Evolutionary conservation across 1,140 invertebrate genomes (phyloP).

Genomic region (Neuroterus valhalla): DNA sequence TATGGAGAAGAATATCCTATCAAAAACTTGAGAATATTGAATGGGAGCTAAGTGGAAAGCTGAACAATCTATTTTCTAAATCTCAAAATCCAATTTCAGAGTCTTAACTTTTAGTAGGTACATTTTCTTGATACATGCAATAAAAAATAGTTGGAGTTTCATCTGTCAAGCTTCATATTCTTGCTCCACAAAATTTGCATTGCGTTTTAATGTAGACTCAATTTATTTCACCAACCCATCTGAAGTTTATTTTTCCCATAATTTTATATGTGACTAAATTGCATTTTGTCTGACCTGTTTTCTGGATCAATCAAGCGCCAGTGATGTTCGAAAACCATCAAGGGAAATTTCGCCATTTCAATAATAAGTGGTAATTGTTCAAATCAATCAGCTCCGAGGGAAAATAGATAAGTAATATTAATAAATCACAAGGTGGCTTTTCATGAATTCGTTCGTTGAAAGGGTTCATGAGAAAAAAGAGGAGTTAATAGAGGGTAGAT

Average conservation of each 20-base stretch:
- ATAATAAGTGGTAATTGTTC: not conserved
- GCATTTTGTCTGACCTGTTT: constrained; percentile 9
- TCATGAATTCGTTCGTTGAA: too few relatives aligned
- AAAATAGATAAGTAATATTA: too few relatives aligned
- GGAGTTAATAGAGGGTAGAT: too few relatives aligned
- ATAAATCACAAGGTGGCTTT: too few relatives aligned
- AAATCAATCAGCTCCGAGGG: not conserved
- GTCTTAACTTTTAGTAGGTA: too few relatives aligned
- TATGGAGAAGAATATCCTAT: too few relatives aligned
- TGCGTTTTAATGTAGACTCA: constrained; percentile 4
- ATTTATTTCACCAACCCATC: not conserved
- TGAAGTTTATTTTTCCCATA: not conserved
- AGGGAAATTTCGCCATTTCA: not conserved
- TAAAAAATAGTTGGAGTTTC: not conserved
- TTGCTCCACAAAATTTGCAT: not conserved
- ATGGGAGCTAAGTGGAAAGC: too few relatives aligned
- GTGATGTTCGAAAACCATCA: not conserved
- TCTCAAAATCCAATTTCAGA: too few relatives aligned
- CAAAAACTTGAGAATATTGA: too few relatives aligned
- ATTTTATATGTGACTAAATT: constrained; percentile 7
- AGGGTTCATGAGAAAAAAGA: too few relatives aligned
- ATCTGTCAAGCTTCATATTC: not conserved
- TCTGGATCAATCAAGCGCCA: constrained; percentile 8
- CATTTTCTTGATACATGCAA: too few relatives aligned
- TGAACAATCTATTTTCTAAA: too few relatives aligned